Conservation (phyloP, 2,888 invertebrate species). For the Watsonalla binaria region DNA sequence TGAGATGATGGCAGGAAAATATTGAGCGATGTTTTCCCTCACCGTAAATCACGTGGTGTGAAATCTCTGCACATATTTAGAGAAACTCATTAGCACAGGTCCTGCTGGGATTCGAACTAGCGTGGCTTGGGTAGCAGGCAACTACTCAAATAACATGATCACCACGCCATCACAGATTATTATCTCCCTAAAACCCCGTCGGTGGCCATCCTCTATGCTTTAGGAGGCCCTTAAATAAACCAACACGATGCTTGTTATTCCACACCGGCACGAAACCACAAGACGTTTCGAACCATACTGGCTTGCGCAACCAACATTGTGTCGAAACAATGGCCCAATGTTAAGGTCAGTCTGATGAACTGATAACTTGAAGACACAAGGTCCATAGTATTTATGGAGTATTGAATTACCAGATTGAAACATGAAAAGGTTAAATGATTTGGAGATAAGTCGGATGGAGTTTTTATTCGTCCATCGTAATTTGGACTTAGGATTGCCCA, state of each 20-base stretch:
- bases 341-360: conserved; percentile 29
- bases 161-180: too few relatives aligned
- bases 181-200: too few relatives aligned
- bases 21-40: too few relatives aligned
- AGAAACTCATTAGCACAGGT: too few relatives aligned
- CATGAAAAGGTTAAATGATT: background rate
- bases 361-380: background rate
- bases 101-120: too few relatives aligned
- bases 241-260: background rate
- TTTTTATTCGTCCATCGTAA: background rate
- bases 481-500: background rate
- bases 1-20: too few relatives aligned
- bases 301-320: conserved; percentile 33
- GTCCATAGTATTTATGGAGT: background rate
- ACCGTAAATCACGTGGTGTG: too few relatives aligned
- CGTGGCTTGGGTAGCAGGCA: too few relatives aligned
- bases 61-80: too few relatives aligned
- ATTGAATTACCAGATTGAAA: background rate
- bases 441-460: background rate
- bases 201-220: too few relatives aligned
- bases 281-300: conserved; percentile 12
- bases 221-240: background rate
- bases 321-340: conserved; percentile 40
- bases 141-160: too few relatives aligned
- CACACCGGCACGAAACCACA: background rate